Conservation (phyloP, 2,113 vertebrate species). For the Cynocephalus volans region DNA sequence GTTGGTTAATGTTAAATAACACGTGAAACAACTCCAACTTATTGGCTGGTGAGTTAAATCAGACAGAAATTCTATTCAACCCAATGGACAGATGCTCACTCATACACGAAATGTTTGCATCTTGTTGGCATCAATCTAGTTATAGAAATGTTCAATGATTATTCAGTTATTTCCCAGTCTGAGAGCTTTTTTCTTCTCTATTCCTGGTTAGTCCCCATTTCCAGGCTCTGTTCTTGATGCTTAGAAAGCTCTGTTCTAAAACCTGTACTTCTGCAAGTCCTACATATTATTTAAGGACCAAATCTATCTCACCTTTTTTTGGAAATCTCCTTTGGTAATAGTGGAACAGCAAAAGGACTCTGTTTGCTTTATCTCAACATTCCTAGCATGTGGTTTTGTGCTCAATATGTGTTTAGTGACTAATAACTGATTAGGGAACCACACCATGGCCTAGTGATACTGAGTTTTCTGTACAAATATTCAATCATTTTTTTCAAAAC, state of each 20-base stretch:
- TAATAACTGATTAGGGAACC: conserved; percentile 35
- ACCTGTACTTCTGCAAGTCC: not conserved
- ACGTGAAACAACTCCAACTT: not conserved
- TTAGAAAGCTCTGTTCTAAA: not conserved
- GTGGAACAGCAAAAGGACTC: not conserved
- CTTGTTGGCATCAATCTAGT: not conserved
- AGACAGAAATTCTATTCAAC: not conserved
- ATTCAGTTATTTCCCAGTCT: not conserved
- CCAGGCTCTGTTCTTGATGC: not conserved
- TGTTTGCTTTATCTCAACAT: not conserved
- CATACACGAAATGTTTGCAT: not conserved
- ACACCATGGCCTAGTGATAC: not conserved
- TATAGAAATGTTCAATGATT: not conserved
- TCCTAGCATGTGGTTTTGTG: not conserved
- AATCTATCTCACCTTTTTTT: not conserved
- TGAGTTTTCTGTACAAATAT: not conserved
- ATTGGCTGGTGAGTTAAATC: not conserved
- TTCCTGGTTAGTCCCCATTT: not conserved
- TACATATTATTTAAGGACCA: not conserved
- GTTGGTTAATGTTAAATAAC: not conserved
- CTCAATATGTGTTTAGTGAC: not conserved
- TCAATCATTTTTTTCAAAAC: not conserved
- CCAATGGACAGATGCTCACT: not conserved
- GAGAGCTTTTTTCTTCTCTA: not conserved
- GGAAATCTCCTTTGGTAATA: not conserved